Percentiles rank a stretch among this genome's conserved stretches.
Evolutionary conservation across 2,113 vertebrate genomes (phyloP).

Genomic region (Toxostoma redivivum): DNA sequence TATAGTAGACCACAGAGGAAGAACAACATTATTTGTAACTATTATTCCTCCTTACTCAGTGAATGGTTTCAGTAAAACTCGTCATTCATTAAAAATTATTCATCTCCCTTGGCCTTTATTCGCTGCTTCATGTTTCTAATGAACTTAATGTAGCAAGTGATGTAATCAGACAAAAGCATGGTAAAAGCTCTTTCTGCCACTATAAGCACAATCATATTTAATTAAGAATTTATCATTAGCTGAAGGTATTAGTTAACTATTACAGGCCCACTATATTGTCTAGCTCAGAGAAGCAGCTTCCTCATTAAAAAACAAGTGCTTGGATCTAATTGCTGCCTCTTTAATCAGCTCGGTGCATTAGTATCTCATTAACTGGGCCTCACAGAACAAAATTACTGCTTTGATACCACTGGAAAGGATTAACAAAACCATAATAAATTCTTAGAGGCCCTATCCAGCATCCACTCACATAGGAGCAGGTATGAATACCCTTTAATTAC

Average conservation of each 20-base stretch:
- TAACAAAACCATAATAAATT: background rate
- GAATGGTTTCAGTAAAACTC: slow-evolving; percentile 61
- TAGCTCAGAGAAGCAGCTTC: background rate
- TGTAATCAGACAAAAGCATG: slow-evolving; percentile 81
- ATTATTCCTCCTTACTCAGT: slow-evolving; percentile 64
- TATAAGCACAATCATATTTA: slow-evolving; percentile 62
- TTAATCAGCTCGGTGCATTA: background rate
- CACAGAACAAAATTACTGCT: background rate
- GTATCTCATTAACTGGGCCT: background rate
- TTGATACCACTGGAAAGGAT: background rate
- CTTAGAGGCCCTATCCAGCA: background rate
- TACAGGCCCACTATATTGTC: background rate
- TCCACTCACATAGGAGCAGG: background rate
- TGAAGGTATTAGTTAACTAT: slow-evolving; percentile 56
- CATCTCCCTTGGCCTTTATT: slow-evolving; percentile 79
- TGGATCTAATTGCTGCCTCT: background rate
- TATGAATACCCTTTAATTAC: background rate
- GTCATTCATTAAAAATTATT: slow-evolving; percentile 76
- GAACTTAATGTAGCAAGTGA: slow-evolving; percentile 84
- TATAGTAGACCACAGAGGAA: background rate
- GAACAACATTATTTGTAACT: slow-evolving; percentile 19
- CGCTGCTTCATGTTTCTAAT: slow-evolving; percentile 78
- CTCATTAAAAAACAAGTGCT: background rate
- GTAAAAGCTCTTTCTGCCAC: slow-evolving; percentile 66
- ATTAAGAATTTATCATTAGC: slow-evolving; percentile 52